Evolutionary conservation across 2,888 invertebrate species (phyloP), one percentile per base, ranked within the genome.

Genomic region (Drosophila falleni): DNA sequence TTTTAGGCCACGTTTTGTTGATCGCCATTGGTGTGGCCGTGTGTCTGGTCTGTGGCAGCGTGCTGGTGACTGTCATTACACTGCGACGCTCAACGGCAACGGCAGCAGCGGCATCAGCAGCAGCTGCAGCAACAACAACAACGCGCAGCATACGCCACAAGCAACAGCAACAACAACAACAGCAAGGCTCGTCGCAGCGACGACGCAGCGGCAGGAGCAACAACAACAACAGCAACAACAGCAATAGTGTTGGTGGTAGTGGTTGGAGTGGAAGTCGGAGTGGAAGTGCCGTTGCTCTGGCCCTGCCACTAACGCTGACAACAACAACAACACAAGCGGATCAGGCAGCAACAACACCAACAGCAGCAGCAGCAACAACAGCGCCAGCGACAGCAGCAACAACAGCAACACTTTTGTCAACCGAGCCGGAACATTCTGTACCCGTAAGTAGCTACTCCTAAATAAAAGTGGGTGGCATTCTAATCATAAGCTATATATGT

Each of bases 351-450:
- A 76, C 88, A 87, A 78, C 89, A 90, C 16, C 61, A 37, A 19
- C 73, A 73, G 13, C 71, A 71, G 75, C 87, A 89, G 74, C 90
- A 91, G 71, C 81, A 66, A 23, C 71, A 73, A 23, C 71, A 73
- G 75, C 90, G 88, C 74, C 90, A 91, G 74, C 67, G 56, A 16
- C 71, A 67, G 23, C 78, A 75, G 19, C 70, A 75, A 26, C 64
- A 81, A 23, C 46, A 80, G 49, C 84, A 86, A 90, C 89, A 84
- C 91, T 92, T 92, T 91, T 92, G 88, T 90, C 91, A 90, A 91
- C 90, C 90, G 91, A 93, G 92, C 92, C 93, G 92, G 93, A 93
- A 91, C 91, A 92, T 91, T 91, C 93, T 91, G 92, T 93, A 93
- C 92, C 93, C 92, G 93, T 93, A 92, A 93, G 93, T 93, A 71